Conservation (phyloP, 1,140 invertebrate genomes). For the Drosophila subobscura region DNA sequence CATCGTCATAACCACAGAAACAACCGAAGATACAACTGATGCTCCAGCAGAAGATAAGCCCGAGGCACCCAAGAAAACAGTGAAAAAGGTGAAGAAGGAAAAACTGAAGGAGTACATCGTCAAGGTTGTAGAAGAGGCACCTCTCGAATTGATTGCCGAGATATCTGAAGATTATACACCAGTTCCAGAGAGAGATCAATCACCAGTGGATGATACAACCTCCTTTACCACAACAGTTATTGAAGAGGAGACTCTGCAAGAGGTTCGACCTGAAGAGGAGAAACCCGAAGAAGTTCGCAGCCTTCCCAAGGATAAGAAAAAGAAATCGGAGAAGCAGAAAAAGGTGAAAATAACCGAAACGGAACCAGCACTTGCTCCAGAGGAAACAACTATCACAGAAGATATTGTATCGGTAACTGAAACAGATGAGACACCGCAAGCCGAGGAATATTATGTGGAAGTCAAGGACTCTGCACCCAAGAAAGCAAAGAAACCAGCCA, state of each 20-base stretch:
- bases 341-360: constrained; percentile 57
- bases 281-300: not conserved
- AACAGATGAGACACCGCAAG: not conserved
- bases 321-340: constrained; percentile 76
- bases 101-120: constrained; percentile 72
- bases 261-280: constrained; percentile 23
- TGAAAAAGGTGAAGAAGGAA: constrained; percentile 70
- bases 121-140: constrained; percentile 61
- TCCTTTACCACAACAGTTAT: constrained; percentile 62
- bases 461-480: constrained; percentile 38
- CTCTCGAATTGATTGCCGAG: constrained; percentile 55
- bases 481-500: constrained; percentile 64
- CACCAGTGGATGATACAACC: constrained; percentile 19
- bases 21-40: constrained; percentile 44
- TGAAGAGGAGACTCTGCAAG: constrained; percentile 38
- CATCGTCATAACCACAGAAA: constrained; percentile 76
- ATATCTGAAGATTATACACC: constrained; percentile 48
- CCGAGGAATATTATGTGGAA: constrained; percentile 45
- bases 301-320: constrained; percentile 64
- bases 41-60: constrained; percentile 36
- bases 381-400: constrained; percentile 11
- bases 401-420: constrained; percentile 35
- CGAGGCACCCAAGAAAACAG: constrained; percentile 63
- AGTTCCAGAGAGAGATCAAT: not conserved
- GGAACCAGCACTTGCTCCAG: constrained; percentile 1